These are phyloP conservation scores for Jaculus jaculus DNA, from an alignment of 2,113 vertebrate genomes.

Conservation along the genomic window DNA sequence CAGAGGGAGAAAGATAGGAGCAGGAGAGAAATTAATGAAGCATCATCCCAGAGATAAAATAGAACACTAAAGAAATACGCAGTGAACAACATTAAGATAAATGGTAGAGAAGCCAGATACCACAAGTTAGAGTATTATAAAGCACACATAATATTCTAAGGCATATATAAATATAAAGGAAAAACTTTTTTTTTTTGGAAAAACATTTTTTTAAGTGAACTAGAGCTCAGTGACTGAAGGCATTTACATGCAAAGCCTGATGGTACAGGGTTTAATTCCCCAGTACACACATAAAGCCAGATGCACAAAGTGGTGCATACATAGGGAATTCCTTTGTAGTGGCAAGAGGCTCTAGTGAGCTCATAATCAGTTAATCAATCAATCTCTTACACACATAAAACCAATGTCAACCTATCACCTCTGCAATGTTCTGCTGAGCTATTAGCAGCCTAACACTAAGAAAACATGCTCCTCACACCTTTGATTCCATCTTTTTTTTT, in stretches of 20 bases:
- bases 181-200: too few relatives aligned
- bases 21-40: conserved; percentile 12
- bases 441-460: not conserved
- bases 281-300: too few relatives aligned
- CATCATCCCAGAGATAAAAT: not conserved
- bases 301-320: too few relatives aligned
- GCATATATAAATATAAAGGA: not conserved
- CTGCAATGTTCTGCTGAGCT: not conserved
- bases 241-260: too few relatives aligned
- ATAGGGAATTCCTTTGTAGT: too few relatives aligned
- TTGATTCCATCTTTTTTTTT: too few relatives aligned
- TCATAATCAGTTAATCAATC: too few relatives aligned
- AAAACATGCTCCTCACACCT: not conserved
- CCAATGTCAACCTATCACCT: not conserved
- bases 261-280: too few relatives aligned
- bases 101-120: not conserved
- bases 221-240: too few relatives aligned
- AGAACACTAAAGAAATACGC: not conserved
- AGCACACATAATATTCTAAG: not conserved
- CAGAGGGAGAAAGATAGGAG: not conserved
- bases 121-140: not conserved
- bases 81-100: conserved; percentile 6
- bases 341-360: too few relatives aligned
- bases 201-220: too few relatives aligned
- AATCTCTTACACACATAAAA: too few relatives aligned